Conservation (phyloP, 2,797 vertebrate species). For the Myripristis murdjan region DNA sequence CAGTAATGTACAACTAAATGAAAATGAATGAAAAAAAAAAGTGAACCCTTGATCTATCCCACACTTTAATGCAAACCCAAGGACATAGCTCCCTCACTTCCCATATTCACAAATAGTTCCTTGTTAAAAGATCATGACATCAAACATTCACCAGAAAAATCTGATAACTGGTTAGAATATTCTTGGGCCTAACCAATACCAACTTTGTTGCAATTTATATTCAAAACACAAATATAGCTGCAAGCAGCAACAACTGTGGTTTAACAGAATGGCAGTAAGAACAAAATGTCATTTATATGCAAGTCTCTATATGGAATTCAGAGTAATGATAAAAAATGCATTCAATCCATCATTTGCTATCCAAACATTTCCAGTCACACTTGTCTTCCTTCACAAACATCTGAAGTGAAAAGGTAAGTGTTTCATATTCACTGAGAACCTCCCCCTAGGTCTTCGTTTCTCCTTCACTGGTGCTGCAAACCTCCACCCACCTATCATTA, state of each 20-base stretch:
- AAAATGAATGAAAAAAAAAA: no score
- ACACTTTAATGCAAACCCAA: not conserved
- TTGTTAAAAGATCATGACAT: conserved; percentile 20
- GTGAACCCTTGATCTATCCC: no score
- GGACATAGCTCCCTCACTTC: not conserved
- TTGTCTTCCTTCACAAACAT: conserved; percentile 16
- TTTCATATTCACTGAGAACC: conserved; percentile 17
- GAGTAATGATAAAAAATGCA: conserved; percentile 11
- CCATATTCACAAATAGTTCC: conserved; percentile 10
- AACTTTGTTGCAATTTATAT: conserved; percentile 18
- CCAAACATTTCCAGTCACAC: conserved; percentile 9
- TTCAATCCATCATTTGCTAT: not conserved
- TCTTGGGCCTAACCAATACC: not conserved
- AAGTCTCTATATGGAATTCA: conserved; percentile 15
- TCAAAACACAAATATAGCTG: conserved; percentile 29
- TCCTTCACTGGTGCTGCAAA: conserved; percentile 17
- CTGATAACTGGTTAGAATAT: conserved; percentile 13
- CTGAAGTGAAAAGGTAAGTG: conserved; percentile 24
- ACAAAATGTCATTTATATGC: conserved; percentile 10
- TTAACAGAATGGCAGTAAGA: conserved; percentile 43
- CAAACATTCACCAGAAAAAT: conserved; percentile 9
- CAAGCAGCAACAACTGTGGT: conserved; percentile 17
- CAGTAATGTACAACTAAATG: no score
- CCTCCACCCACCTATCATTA: conserved; percentile 20
- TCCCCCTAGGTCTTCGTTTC: conserved; percentile 5